Base-by-base conservation (phyloP, 2,888 invertebrate genomes). In the Ametastegia equiseti region DNA sequence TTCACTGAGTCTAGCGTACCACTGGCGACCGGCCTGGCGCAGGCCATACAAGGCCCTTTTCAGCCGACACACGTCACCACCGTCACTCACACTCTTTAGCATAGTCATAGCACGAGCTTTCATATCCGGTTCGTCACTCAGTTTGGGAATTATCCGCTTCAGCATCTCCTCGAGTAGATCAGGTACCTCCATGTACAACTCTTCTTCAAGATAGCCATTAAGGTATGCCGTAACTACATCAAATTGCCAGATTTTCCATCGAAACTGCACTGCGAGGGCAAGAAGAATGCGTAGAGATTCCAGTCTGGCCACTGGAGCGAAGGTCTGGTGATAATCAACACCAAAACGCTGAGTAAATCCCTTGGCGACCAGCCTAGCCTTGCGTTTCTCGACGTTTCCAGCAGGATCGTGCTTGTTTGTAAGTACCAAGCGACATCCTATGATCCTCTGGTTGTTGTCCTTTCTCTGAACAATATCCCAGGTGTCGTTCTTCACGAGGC, bases 341-440 rank as follows among this genome's bases (percentile, higher is more conserved):
- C 80, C 82, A 67, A 36, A 81, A n/a, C 33, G 33, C 57, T 82
- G 80, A 54, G 69, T 80, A 33, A 50, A 82, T 9, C 80, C 73
- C 11, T 65, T 75, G 0, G 73, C 80, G 6, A 82, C 82, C 36
- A 81, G 13, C 57, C 82, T 33, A 2, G 82, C 81, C 36, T 81
- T 82, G 2, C 71, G 33, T 57, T 54, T 69, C 9, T 13, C 80
- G 15, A 82, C 60, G 1, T 67, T 5, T 15, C 82, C 82, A 79
- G 78, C 79, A 11, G 57, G 3, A 9, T 36, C 13, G 23, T 69
- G 45, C 42, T 81, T 78, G 33, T 81, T 81, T 19, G 81, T 78
- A 2, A 67, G 50, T 11, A 81, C 71, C 3, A 80, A 13, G 0
- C 77, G 79, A 77, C 81, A 73, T 7, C 82, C 82, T 13, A 81